Percentiles rank a stretch among this genome's conserved stretches.
These are phyloP conservation scores for Sciurus niger DNA, from an alignment of 2,113 vertebrate species.

Conservation along the genomic window DNA sequence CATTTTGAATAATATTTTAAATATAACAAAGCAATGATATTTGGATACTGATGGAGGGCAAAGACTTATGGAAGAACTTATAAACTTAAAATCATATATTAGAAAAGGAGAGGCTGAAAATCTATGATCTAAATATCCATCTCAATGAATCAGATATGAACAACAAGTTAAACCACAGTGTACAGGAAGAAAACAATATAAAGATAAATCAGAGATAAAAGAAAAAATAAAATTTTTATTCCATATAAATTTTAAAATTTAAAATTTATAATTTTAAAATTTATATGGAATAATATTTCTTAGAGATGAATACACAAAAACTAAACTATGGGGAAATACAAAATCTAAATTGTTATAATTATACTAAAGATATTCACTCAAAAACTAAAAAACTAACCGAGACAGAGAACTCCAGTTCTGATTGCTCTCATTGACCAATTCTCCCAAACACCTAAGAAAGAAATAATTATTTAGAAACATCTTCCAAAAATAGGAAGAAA, in stretches of 20 bases:
- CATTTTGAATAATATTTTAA: background rate
- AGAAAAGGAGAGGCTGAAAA: background rate
- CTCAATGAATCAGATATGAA: background rate
- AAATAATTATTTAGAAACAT: slow-evolving; percentile 5
- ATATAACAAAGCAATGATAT: background rate
- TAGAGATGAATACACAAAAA: background rate
- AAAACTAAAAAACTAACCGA: slow-evolving; percentile 40
- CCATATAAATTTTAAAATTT: background rate
- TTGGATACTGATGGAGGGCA: background rate
- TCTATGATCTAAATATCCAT: background rate
- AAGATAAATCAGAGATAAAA: background rate
- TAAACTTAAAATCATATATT: background rate
- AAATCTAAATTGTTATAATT: background rate
- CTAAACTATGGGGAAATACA: background rate
- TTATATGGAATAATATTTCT: background rate
- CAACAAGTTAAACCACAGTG: background rate
- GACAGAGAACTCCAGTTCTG: background rate
- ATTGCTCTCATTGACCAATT: slow-evolving; percentile 1
- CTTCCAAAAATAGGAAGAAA: background rate
- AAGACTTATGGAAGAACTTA: background rate
- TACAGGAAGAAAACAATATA: background rate
- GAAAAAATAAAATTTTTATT: background rate
- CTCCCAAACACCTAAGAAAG: background rate
- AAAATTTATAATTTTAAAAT: background rate
- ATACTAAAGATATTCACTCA: background rate